Conservation (phyloP, 2,888 invertebrate genomes). For the Fragum sueziense region DNA sequence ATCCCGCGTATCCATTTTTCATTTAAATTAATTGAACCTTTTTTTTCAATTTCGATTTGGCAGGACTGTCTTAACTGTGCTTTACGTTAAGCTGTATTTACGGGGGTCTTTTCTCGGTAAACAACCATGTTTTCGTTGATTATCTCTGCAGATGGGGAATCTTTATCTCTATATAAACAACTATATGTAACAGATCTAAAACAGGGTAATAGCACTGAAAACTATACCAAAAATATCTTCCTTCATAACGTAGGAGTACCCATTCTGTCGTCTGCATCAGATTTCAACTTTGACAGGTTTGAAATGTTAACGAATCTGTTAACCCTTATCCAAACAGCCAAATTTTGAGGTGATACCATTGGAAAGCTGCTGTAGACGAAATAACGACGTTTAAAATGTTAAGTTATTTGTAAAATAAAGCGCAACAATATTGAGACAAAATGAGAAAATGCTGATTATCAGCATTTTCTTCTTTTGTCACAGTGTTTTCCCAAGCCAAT, state of each 20-base stretch:
- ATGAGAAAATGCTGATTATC: neutral
- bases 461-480: no score
- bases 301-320: no score
- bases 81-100: no score
- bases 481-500: no score
- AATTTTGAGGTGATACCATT: neutral
- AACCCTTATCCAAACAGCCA: neutral
- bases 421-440: neutral
- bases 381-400: neutral
- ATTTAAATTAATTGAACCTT: no score
- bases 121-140: slow-evolving; percentile 8
- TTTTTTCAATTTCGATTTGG: no score
- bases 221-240: neutral
- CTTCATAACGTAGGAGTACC: neutral
- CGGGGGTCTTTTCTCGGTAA: no score
- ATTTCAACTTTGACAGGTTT: no score
- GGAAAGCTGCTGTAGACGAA: neutral
- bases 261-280: no score
- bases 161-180: slow-evolving; percentile 5
- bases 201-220: neutral
- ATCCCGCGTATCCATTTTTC: no score
- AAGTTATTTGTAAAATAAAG: neutral
- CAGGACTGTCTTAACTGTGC: no score
- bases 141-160: slow-evolving; percentile 4
- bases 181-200: neutral